phyloP scores from a whole-genome alignment of 2,113 vertebrate genomes.

The Lepus europaeus region DNA sequence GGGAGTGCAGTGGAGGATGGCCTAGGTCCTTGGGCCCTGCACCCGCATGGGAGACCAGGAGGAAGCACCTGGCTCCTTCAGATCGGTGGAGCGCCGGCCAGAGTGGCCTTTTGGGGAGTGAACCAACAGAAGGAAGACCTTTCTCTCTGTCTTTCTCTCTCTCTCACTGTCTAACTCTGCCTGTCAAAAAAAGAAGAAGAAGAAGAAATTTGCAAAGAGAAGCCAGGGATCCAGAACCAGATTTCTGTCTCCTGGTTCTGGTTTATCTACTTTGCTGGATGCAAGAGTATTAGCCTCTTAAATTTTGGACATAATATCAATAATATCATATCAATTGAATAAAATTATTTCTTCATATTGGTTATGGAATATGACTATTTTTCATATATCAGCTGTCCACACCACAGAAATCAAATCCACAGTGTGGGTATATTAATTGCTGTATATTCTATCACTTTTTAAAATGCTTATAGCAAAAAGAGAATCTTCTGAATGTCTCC shows the following conservation, averaged over 20 bases:
- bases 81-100: no score
- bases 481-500: not conserved
- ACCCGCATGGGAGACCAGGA: no score
- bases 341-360: not conserved
- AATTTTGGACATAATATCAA: not conserved
- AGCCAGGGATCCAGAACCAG: not conserved
- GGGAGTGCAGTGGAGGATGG: no score
- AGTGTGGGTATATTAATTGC: not conserved
- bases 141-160: no score
- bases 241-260: not conserved
- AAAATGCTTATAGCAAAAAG: constrained; percentile 40
- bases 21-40: no score
- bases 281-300: not conserved
- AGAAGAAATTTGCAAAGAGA: not conserved
- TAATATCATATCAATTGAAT: not conserved
- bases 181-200: no score
- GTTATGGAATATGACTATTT: not conserved
- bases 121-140: no score
- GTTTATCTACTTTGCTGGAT: not conserved
- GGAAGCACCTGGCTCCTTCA: no score
- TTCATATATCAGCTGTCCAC: not conserved
- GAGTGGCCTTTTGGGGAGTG: no score
- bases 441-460: constrained; percentile 36
- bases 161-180: no score
- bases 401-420: constrained; percentile 7